These are phyloP conservation scores for Hepsetus odoe DNA, from an alignment of 2,113 vertebrate genomes.

Conservation along the genomic window DNA sequence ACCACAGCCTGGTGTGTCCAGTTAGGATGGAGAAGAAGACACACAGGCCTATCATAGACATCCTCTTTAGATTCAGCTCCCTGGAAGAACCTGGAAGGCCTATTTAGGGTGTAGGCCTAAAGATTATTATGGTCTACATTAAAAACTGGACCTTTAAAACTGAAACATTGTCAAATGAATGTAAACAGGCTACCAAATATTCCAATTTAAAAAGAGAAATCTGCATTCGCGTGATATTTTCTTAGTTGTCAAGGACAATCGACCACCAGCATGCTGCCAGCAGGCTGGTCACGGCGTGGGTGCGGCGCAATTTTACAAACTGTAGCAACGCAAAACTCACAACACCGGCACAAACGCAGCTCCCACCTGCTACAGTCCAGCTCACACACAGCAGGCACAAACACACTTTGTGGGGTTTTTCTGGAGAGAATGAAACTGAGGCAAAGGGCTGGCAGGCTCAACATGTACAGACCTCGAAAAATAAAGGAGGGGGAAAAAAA, in stretches of 20 bases:
- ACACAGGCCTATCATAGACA: too few species aligned
- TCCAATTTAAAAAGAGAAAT: too few species aligned
- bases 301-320: conserved; percentile 23
- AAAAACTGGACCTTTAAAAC: too few species aligned
- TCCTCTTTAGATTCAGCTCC: too few species aligned
- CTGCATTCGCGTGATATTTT: neutral
- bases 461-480: conserved; percentile 53
- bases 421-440: conserved; percentile 3
- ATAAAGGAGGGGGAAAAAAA: conserved; percentile 27
- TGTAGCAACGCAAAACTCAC: conserved; percentile 42
- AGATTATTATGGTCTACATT: too few species aligned
- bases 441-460: conserved; percentile 56
- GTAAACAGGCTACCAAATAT: too few species aligned
- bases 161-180: too few species aligned
- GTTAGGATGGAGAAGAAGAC: too few species aligned
- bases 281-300: conserved; percentile 1
- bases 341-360: conserved; percentile 39
- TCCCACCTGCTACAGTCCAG: conserved; percentile 24
- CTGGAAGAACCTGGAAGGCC: too few species aligned
- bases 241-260: neutral
- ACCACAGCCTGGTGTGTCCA: too few species aligned
- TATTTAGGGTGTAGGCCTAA: too few species aligned
- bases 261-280: neutral
- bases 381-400: neutral
- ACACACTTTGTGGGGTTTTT: neutral